Conservation (phyloP, 2,888 invertebrate genomes). For the Scotopteryx bipunctaria region DNA sequence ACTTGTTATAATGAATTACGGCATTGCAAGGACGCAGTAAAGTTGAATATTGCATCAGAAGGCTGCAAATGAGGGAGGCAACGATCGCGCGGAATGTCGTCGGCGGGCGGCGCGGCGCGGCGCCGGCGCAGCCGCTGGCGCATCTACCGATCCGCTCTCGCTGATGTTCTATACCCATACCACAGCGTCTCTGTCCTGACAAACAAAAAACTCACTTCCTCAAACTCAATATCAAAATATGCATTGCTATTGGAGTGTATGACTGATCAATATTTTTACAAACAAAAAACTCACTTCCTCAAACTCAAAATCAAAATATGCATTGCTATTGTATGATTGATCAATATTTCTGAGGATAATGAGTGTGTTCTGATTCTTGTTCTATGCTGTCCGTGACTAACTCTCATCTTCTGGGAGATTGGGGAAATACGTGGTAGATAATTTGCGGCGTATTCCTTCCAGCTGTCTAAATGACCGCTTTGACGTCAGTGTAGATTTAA, state of each 20-base stretch:
- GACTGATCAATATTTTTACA: no score
- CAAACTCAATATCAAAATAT: no score
- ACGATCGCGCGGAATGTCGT: slow-evolving; percentile 79
- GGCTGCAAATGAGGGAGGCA: slow-evolving; percentile 73
- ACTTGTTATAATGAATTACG: slow-evolving; percentile 81
- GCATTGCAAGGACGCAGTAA: slow-evolving; percentile 83
- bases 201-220: no score
- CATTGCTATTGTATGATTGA: no score
- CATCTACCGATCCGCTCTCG: slow-evolving; percentile 35
- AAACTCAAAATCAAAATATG: no score
- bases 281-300: no score
- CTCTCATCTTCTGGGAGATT: slow-evolving; percentile 53
- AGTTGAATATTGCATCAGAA: slow-evolving; percentile 83
- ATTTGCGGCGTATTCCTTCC: slow-evolving; percentile 54
- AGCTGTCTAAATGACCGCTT: slow-evolving; percentile 47
- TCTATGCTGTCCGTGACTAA: slow-evolving; percentile 57
- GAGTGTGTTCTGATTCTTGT: background rate
- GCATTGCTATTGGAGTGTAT: no score
- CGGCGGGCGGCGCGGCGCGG: slow-evolving; percentile 51
- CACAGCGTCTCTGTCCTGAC: slow-evolving; percentile 1
- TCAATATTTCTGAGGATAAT: no score
- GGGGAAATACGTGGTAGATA: slow-evolving; percentile 69
- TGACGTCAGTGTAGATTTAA: slow-evolving; percentile 57
- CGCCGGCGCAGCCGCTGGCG: slow-evolving; percentile 21
- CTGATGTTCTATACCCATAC: slow-evolving; percentile 4